A percentile compares a stretch with the other conserved stretches of the same genome.
These are phyloP conservation scores for Acanthosepion pharaonis DNA, from an alignment of 2,888 invertebrate genomes.

Conservation along the genomic window DNA sequence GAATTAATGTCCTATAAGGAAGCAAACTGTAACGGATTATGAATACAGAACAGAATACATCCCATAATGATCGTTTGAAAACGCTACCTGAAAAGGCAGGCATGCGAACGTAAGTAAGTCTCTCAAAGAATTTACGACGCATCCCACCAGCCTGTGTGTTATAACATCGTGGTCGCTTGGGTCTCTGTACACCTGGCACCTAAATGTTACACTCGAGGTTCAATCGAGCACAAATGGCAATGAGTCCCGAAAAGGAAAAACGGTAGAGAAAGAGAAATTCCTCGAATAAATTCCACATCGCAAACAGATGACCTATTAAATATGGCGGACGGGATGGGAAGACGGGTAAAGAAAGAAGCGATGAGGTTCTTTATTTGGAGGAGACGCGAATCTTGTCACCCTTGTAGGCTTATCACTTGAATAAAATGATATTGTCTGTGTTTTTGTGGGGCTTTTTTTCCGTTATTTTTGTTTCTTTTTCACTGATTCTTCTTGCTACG, in stretches of 20 bases:
- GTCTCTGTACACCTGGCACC: background rate
- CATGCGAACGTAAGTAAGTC: background rate
- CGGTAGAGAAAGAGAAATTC: background rate
- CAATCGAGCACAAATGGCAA: background rate
- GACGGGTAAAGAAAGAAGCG: background rate
- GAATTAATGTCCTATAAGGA: background rate
- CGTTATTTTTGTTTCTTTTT: background rate
- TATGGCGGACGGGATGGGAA: background rate
- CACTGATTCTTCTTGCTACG: background rate
- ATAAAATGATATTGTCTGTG: background rate
- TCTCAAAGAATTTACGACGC: background rate
- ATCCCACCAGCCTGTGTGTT: background rate
- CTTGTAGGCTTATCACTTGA: background rate
- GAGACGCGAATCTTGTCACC: background rate
- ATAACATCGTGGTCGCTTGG: background rate
- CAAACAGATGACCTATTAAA: background rate
- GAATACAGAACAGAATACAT: background rate
- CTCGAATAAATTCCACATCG: background rate
- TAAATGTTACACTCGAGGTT: background rate
- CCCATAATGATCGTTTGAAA: background rate
- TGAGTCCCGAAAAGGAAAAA: background rate
- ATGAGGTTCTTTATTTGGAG: background rate
- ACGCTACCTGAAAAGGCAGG: background rate
- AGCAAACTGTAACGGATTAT: background rate
- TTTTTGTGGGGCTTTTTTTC: background rate